Base-by-base conservation (phyloP, 2,797 vertebrate species). In the Poecile montanus region DNA sequence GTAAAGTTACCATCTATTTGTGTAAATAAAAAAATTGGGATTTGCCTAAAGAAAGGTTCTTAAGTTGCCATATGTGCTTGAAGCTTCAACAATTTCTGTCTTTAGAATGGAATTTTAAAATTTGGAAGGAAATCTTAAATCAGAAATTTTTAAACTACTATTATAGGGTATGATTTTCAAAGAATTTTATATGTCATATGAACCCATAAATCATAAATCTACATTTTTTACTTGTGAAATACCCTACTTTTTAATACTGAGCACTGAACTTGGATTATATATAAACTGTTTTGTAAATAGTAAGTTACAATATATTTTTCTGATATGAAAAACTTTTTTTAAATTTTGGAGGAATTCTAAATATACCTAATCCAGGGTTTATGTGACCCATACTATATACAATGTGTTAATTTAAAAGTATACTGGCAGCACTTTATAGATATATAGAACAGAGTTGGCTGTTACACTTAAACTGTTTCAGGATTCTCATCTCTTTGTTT, bases 401-500 rank as follows among this genome's bases (percentile, higher is more conserved):
- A 76, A 2, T 0, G 0, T 66, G 11, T 74, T 94, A 15, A 71
- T 85, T 80, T 90, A 48, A 60, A 94, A 86, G 26, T 53, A 7
- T 87, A 36, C 48, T 74, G 73, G 50, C 36, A 68, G 34, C 23
- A 45, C 47, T 76, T 70, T 80, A 63, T 47, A 65, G 53, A 23
- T 91, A 72, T 79, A 85, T 42, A 40, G 38, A 40, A 40, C 57
- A 68, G 57, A 91, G 21, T 4, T 77, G 32, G 30, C 62, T 84
- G n/a, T 81, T 82, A 9, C 1, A 60, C 25, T 83, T 74, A 38
- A 84, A 82, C 50, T 80, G 18, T 61, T 87, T 81, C 34, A 60
- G 65, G 74, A 76, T 38, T 92, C 42, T 84, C 48, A 88, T 57
- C 44, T 78, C n/a, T 94, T 95, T 94, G 79, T 90, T 96, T 94